These are phyloP conservation scores for Prionace glauca DNA, from an alignment of 2,797 vertebrate genomes.

Conservation along the genomic window DNA sequence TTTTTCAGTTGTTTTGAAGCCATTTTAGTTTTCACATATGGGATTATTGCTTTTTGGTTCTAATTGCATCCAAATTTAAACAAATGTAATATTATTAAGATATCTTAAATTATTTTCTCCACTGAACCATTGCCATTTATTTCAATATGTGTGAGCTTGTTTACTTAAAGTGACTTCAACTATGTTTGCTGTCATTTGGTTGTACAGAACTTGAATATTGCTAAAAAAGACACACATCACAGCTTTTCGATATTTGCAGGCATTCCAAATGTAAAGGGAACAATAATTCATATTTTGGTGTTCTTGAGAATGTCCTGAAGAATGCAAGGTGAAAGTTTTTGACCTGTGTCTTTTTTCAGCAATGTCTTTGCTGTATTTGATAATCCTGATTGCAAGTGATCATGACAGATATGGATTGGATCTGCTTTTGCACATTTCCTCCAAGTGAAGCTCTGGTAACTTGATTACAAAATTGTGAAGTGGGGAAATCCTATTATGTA, in stretches of 20 bases:
- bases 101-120: neutral
- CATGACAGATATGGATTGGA: neutral
- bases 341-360: too few relatives aligned
- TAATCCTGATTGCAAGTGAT: neutral
- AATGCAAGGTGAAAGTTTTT: too few relatives aligned
- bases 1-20: neutral
- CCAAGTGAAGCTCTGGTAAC: neutral
- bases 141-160: neutral
- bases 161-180: neutral
- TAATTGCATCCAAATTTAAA: neutral
- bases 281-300: too few relatives aligned
- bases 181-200: too few relatives aligned
- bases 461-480: neutral
- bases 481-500: neutral
- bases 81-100: neutral
- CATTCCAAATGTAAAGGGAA: too few relatives aligned
- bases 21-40: neutral
- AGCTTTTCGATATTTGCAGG: too few relatives aligned
- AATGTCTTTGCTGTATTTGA: neutral
- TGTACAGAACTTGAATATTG: too few relatives aligned
- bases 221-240: too few relatives aligned
- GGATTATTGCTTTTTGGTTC: neutral
- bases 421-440: neutral
- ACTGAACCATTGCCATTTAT: neutral
- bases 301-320: too few relatives aligned